Percentiles rank a stretch among this genome's conserved stretches.
Evolutionary conservation across 2,888 invertebrate species (phyloP).

Genomic region (Brenthis daphne): DNA sequence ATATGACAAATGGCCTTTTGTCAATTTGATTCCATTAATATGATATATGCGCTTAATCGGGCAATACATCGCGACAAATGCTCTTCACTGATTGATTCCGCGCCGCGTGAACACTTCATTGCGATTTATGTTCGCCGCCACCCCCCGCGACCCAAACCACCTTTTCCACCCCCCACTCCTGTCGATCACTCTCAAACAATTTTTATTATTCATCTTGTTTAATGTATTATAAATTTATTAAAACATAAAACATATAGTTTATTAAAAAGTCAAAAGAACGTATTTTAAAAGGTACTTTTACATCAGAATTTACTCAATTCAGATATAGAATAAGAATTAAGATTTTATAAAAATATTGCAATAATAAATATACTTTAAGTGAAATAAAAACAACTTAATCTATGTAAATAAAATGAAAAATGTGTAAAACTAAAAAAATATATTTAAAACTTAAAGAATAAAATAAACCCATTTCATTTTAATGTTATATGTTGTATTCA

Average conservation of each 20-base stretch:
- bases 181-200: not conserved
- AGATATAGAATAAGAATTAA: too few relatives aligned
- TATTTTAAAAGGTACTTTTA: too few relatives aligned
- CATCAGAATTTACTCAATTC: too few relatives aligned
- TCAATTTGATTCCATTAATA: slow-evolving; percentile 34
- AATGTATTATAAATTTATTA: not conserved
- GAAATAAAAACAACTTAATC: too few relatives aligned
- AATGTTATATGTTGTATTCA: not conserved
- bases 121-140: slow-evolving; percentile 49
- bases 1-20: slow-evolving; percentile 36
- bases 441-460: too few relatives aligned
- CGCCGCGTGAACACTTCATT: slow-evolving; percentile 46
- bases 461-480: too few relatives aligned
- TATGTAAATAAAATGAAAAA: too few relatives aligned
- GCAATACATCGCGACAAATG: slow-evolving; percentile 33
- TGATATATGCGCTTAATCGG: slow-evolving; percentile 36
- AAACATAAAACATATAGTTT: not conserved
- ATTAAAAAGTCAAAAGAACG: too few relatives aligned
- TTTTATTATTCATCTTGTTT: not conserved
- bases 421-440: too few relatives aligned
- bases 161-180: not conserved
- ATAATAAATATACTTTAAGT: too few relatives aligned
- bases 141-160: not conserved
- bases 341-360: too few relatives aligned
- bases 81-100: slow-evolving; percentile 52